phyloP scores from a whole-genome alignment of 2,113 vertebrate species.

The Euleptes europaea region DNA sequence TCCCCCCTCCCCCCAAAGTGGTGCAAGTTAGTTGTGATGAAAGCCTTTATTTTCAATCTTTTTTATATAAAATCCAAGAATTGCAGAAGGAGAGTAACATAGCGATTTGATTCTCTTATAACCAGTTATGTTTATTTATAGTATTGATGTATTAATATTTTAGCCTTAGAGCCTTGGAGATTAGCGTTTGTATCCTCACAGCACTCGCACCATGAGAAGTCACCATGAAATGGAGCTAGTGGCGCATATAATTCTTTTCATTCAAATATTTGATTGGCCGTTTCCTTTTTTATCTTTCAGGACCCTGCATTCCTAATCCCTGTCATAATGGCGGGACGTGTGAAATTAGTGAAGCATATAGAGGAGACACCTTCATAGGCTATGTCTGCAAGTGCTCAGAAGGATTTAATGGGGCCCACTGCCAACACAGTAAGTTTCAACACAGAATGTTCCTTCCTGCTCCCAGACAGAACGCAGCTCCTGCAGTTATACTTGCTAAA shows the following conservation, averaged over 20 bases:
- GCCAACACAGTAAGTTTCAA: slow-evolving; percentile 95
- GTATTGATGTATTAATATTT: background rate
- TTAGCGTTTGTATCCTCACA: background rate
- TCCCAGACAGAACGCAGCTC: background rate
- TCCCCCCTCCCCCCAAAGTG: too few relatives aligned
- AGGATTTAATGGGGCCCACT: slow-evolving; percentile 96
- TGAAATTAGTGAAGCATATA: slow-evolving; percentile 94
- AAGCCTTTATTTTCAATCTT: background rate
- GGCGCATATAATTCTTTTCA: background rate
- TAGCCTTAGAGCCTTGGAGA: background rate
- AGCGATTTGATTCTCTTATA: background rate
- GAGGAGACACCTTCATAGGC: slow-evolving; percentile 96
- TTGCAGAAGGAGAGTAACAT: background rate
- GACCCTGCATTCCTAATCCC: slow-evolving; percentile 93
- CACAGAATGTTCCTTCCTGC: slow-evolving; percentile 3
- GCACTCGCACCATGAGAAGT: background rate
- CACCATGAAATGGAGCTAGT: background rate
- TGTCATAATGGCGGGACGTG: slow-evolving; percentile 96
- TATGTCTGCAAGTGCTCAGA: slow-evolving; percentile 93
- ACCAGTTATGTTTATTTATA: background rate
- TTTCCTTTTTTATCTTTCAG: slow-evolving; percentile 66
- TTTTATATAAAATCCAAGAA: background rate
- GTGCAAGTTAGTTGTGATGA: background rate
- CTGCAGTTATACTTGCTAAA: background rate
- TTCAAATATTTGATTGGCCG: background rate